A percentile compares a stretch with the other conserved stretches of the same genome.
These are phyloP conservation scores for Petrocephalus zakoni DNA, from an alignment of 2,113 vertebrate genomes.

Conservation along the genomic window DNA sequence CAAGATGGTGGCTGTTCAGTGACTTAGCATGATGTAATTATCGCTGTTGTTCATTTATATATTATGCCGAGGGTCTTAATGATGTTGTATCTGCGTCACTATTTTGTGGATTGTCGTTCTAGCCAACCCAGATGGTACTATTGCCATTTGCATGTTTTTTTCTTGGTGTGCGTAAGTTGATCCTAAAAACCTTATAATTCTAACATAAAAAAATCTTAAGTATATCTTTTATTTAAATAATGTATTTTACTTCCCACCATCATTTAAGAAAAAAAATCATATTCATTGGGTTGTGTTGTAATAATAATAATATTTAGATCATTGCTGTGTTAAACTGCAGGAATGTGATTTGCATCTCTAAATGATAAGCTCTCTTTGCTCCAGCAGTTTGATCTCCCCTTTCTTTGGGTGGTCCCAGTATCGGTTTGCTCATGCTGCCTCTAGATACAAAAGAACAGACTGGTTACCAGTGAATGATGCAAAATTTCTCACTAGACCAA, in stretches of 20 bases:
- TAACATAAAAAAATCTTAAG: not conserved
- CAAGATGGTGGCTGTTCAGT: conserved; percentile 5
- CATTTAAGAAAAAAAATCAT: not conserved
- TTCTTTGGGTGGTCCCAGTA: not conserved
- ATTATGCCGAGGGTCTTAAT: not conserved
- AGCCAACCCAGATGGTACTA: not conserved
- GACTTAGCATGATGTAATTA: not conserved
- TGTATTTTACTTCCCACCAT: not conserved
- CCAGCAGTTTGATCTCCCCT: not conserved
- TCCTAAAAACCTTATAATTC: not conserved
- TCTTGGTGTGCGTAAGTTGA: not conserved
- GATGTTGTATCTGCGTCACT: not conserved
- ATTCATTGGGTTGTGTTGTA: not conserved
- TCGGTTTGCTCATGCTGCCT: not conserved
- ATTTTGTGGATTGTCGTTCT: not conserved
- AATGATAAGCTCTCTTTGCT: not conserved
- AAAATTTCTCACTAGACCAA: not conserved
- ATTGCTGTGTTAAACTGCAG: not conserved
- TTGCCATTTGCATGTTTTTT: not conserved
- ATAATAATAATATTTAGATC: not conserved
- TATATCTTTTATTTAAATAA: not conserved
- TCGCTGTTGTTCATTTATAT: not conserved
- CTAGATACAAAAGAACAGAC: not conserved
- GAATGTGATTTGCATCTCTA: not conserved
- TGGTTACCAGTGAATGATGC: not conserved